Evolutionary conservation across 2,888 invertebrate species (phyloP), one percentile per base, ranked within the genome.

Genomic region (Nemoura dubitans): DNA sequence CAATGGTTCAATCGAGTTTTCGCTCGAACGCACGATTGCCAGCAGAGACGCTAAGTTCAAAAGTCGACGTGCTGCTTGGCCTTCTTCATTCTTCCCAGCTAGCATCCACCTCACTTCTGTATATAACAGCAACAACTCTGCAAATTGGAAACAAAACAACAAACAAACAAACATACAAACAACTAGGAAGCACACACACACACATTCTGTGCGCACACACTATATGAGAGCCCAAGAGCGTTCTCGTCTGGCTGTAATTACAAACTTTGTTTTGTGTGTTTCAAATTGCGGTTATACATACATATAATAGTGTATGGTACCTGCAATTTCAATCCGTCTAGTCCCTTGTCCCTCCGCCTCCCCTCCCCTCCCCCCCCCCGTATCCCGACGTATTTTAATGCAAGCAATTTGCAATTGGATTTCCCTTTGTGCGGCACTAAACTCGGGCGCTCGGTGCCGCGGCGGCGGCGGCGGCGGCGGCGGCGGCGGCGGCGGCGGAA

Each of bases 111-210:
- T 59, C 59, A 2, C 16, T 14, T 7, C 6, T 21, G 59, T 21
- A 36, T 3, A 36, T 3, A 59, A 59, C 59, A 59, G 16, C 59
- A 59, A 59, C 59, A 59, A 59, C 59, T 59, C 59, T 59, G 59
- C 59, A 59, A 59, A 59, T 59, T 59, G 59, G 59, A 59, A 59
- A 59, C 59, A 59, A 59, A 59, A 59, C 59, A 59, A 59, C 59
- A 59, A 36, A 59, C 59, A 59, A 59, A 59, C 59, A 59, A 59
- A 59, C 59, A 21, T 7, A 59, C 59, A 59, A 59, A 59, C 59
- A 59, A 59, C 3, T 14, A 59, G 21, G 6, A 21, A 59, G 59
- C 16, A 21, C 10, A 21, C 59, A 59, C 59, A 59, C 59, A 59
- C 59, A 59, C 14, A 59, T 14, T 7, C 59, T 21, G 3, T 10